A percentile compares a stretch with the other conserved stretches of the same genome.
phyloP scores from a whole-genome alignment of 1,140 invertebrate species.

The Helicoverpa zea region DNA sequence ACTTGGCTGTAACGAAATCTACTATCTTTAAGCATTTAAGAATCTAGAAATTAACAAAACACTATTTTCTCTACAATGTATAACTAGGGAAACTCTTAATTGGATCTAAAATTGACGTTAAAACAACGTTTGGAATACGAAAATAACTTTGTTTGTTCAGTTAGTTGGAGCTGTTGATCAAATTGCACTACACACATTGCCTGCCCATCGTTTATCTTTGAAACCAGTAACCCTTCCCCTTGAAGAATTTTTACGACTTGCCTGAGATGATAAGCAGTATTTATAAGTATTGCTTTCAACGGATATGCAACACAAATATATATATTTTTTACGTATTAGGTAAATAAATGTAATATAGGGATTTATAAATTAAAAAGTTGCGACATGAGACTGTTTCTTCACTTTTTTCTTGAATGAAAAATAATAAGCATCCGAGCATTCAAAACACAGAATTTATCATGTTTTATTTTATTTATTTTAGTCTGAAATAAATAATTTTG shows the following conservation, averaged over 20 bases:
- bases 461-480: too few relatives aligned
- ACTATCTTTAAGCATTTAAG: too few relatives aligned
- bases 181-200: conserved; percentile 27
- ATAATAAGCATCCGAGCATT: too few relatives aligned
- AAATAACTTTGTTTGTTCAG: conserved; percentile 1
- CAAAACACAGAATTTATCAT: too few relatives aligned
- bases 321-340: too few relatives aligned
- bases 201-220: conserved; percentile 3
- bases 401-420: too few relatives aligned
- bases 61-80: neutral
- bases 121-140: conserved; percentile 11
- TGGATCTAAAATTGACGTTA: conserved; percentile 3
- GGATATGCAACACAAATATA: neutral
- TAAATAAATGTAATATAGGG: too few relatives aligned
- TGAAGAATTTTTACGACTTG: conserved; percentile 19
- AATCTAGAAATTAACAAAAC: conserved; percentile 17
- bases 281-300: neutral
- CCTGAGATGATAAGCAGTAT: conserved; percentile 17
- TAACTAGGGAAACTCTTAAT: conserved; percentile 15
- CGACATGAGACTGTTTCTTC: too few relatives aligned
- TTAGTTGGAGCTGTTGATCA: conserved; percentile 17
- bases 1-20: too few relatives aligned
- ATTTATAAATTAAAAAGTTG: too few relatives aligned
- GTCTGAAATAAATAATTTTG: too few relatives aligned
- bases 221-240: conserved; percentile 11